Base-by-base conservation (phyloP, 2,888 invertebrate species). In the Alcis repandata region DNA sequence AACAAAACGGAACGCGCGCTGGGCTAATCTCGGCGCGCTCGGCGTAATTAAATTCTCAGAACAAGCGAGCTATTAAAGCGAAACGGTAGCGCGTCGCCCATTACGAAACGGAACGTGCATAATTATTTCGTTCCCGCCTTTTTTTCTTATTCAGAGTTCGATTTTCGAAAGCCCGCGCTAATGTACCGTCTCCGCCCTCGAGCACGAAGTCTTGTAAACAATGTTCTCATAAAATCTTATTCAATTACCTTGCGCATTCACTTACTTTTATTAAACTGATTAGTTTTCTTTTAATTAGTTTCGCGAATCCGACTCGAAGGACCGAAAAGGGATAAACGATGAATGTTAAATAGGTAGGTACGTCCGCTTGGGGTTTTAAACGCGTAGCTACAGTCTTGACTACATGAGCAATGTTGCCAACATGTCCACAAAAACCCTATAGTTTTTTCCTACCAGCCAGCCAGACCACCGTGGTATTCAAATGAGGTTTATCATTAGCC, bases 111-210 rank as follows among this genome's bases (percentile, higher is more conserved):
- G 91, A 92, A 92, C 92, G 92, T 92, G 90, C 86, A 92, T 93
- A 93, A 93, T 93, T 92, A 92, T 93, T 93, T 93, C 89, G 92
- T 92, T 92, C 90, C 90, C 90, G 87, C 87, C 85, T 88, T 91
- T 89, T 89, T 89, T 87, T 87, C 82, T 84, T 84, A 80, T 89
- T 87, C 82, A 81, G 80, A 84, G 84, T 89, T 90, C 87, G 88
- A 89, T 88, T 90, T 91, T 89, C 86, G 90, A 88, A 89, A 86
- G 85, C 82, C 77, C 82, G 81, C 86, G 85, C 90, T 93, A 92
- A 92, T 91, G 89, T 82, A 80, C 79, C 92, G 88, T 88, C 88
- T 79, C 91, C 83, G 84, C 82, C 79, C 80, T 77, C 76, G 76
- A 85, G 92, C 93, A 93, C 93, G 93, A 83, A 89, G 75, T 77